Conservation (phyloP, 2,888 invertebrate species). For the Drosophila colorata region DNA sequence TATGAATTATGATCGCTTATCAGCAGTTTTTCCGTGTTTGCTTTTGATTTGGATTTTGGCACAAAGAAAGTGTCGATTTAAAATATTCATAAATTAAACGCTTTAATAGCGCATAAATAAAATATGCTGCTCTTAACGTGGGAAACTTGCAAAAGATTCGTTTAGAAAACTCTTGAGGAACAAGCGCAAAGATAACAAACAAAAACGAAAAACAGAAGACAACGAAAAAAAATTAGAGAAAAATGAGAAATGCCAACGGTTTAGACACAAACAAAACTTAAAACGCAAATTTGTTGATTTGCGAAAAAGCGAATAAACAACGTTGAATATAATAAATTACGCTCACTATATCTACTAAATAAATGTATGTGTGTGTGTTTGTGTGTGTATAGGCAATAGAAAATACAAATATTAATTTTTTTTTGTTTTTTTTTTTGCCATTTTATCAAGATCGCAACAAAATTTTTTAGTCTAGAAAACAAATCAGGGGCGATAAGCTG, state of each 20-base stretch:
- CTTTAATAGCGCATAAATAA: conserved; percentile 10
- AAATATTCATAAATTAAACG: conserved; percentile 29
- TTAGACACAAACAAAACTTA: conserved; percentile 26
- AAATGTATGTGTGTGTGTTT: conserved; percentile 9
- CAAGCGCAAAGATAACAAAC: conserved; percentile 37
- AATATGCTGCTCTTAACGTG: conserved; percentile 16
- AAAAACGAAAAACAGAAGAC: conserved; percentile 13
- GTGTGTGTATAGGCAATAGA: conserved; percentile 43
- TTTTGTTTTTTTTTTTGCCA: conserved; percentile 34
- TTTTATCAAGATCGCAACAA: conserved; percentile 73
- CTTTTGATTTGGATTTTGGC: background rate
- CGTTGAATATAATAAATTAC: conserved; percentile 64
- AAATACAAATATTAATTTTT: conserved; percentile 54
- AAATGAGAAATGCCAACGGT: conserved; percentile 24
- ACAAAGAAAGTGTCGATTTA: conserved; percentile 16
- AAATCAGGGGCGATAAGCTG: conserved; percentile 73
- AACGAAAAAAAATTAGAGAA: conserved; percentile 7
- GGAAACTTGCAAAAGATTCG: conserved; percentile 25
- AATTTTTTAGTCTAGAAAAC: conserved; percentile 64
- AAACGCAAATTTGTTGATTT: conserved; percentile 56
- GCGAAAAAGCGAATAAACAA: conserved; percentile 57
- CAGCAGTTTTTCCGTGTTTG: conserved; percentile 33
- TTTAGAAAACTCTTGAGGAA: conserved; percentile 4
- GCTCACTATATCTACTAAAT: conserved; percentile 32
- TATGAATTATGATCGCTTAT: conserved; percentile 54